These are phyloP conservation scores for Urocyon cinereoargenteus DNA, from an alignment of 2,797 vertebrate species.

Conservation along the genomic window DNA sequence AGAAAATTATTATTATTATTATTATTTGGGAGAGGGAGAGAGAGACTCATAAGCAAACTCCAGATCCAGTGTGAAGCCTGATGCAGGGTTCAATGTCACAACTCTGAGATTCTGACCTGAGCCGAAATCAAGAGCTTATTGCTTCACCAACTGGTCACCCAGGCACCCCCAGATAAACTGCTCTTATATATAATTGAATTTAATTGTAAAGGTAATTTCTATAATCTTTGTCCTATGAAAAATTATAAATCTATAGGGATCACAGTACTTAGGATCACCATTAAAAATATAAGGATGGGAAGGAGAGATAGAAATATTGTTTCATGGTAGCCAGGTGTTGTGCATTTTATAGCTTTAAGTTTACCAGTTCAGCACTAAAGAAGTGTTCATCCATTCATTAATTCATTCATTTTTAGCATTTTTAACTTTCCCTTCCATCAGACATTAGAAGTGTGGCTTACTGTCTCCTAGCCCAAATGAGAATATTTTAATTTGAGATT, in stretches of 20 bases:
- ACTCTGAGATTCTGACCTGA: background rate
- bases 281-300: background rate
- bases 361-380: background rate
- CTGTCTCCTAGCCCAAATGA: background rate
- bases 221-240: background rate
- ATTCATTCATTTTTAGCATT: background rate
- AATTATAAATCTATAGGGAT: background rate
- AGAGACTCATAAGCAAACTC: background rate
- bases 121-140: background rate
- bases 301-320: background rate
- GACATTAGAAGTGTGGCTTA: background rate
- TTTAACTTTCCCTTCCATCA: background rate
- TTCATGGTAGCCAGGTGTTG: background rate
- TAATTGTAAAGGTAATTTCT: constrained; percentile 19
- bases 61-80: background rate
- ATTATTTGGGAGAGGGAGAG: background rate
- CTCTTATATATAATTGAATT: background rate
- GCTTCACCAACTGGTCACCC: background rate
- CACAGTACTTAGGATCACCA: background rate
- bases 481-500: background rate
- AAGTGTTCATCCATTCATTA: background rate
- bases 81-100: background rate
- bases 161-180: background rate
- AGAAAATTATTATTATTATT: background rate
- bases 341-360: background rate